Evolutionary conservation across 2,113 vertebrate genomes (phyloP), one percentile per base, ranked within the genome.

Genomic region (Pelecanoides urinatrix): DNA sequence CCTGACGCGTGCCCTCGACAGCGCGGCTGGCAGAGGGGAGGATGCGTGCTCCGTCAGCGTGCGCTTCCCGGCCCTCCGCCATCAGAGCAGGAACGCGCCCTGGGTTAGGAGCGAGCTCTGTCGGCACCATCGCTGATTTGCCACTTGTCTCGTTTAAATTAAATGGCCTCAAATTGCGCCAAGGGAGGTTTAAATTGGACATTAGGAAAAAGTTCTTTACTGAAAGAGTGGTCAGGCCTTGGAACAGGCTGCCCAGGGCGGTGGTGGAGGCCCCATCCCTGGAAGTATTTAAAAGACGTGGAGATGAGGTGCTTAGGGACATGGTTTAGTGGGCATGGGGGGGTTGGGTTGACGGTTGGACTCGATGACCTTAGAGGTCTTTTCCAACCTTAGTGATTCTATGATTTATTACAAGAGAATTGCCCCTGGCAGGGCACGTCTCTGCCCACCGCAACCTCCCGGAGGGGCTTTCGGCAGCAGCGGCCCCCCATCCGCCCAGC

Each of bases 1-100:
- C 34, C 58, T n/a, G 58, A 36, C 7, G 2, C 42, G 19, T 44
- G 63, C 23, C 22, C 5, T 16, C 23, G 32, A 16, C 71, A 44
- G 30, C 17, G 36, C 1, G 6, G 45, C 44, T 66, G 61, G 61
- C 38, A 38, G 44, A 18, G 22, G 53, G 50, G 38, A 70, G n/a
- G 61, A 52, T 17, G 53, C 22, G 40, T 20, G 2, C 14, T 13
- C 52, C 6, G 0, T 6, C 5, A 9, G 4, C 1, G 1, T 1
- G 15, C 10, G 7, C 13, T 21, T 16, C 45, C n/a, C 11, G 21
- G 21, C n/a, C 62, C 45, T 44, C 7, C 1, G 72, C n/a, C 47
- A 26, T 16, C 2, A 2, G 25, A 17, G 40, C 29, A 30, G 47
- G 47, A 76, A 62, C 4, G 23, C 19, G 30, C 17, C 11, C 20